phyloP scores from a whole-genome alignment of 2,797 vertebrate genomes.

The Anguilla obscura region DNA sequence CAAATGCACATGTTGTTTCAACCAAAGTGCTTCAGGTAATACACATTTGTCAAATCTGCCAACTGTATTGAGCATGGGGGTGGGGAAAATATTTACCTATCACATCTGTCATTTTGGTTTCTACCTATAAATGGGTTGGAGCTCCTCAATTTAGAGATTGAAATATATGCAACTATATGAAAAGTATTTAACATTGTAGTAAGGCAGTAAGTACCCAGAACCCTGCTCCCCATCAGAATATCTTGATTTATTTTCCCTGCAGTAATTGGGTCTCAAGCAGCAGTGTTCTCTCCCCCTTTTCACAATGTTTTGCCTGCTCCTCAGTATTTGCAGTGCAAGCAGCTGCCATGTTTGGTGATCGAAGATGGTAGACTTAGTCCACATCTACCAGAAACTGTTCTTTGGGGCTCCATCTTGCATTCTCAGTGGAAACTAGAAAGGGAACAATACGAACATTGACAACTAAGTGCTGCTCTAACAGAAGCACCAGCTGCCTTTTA shows the following conservation, averaged over 20 bases:
- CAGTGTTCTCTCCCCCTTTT: neutral
- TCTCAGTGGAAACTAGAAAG: neutral
- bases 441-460: neutral
- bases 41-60: neutral
- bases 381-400: neutral
- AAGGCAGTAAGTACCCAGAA: neutral
- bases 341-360: neutral
- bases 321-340: neutral
- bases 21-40: neutral
- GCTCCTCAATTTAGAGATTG: slow-evolving; percentile 1
- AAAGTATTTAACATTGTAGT: neutral
- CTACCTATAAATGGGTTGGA: neutral
- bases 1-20: slow-evolving; percentile 14
- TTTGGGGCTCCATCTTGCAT: neutral
- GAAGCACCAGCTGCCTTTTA: slow-evolving; percentile 24
- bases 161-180: slow-evolving; percentile 4
- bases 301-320: neutral
- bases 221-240: neutral
- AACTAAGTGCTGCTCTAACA: slow-evolving; percentile 20
- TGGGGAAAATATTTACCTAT: neutral
- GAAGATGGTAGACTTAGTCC: neutral
- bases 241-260: neutral
- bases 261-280: neutral
- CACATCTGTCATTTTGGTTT: neutral
- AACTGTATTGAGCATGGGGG: slow-evolving; percentile 1